A percentile compares a stretch with the other conserved stretches of the same genome.
These are phyloP conservation scores for Drosophila austrosaltans DNA, from an alignment of 2,888 invertebrate genomes.

Conservation along the genomic window DNA sequence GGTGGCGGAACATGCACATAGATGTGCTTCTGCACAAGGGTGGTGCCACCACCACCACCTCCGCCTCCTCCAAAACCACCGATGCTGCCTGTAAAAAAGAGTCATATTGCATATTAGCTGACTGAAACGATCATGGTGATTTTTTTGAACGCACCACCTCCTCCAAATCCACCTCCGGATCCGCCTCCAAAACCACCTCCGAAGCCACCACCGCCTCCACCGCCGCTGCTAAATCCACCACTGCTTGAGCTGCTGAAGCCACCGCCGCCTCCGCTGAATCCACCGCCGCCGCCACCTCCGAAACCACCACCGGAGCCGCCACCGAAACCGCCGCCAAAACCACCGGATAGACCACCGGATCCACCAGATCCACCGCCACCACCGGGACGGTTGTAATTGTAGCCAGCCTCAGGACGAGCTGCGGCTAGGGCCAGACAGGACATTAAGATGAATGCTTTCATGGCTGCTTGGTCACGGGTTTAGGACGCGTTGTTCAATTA, in stretches of 20 bases:
- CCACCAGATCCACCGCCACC: slow-evolving; percentile 66
- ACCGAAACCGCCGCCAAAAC: slow-evolving; percentile 46
- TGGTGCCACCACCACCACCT: slow-evolving; percentile 82
- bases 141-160: slow-evolving; percentile 64
- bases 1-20: slow-evolving; percentile 95
- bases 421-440: slow-evolving; percentile 83
- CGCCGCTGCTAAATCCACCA: slow-evolving; percentile 25
- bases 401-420: slow-evolving; percentile 83
- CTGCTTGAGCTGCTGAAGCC: slow-evolving; percentile 52
- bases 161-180: slow-evolving; percentile 66
- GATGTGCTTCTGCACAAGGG: slow-evolving; percentile 92
- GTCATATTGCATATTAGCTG: slow-evolving; percentile 36
- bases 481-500: slow-evolving; percentile 47
- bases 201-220: slow-evolving; percentile 64
- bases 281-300: slow-evolving; percentile 74
- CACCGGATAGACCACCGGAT: slow-evolving; percentile 53
- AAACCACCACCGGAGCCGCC: slow-evolving; percentile 56
- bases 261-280: slow-evolving; percentile 52
- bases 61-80: slow-evolving; percentile 76
- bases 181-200: slow-evolving; percentile 58
- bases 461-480: slow-evolving; percentile 57
- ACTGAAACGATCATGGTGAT: not conserved
- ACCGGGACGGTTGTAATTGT: slow-evolving; percentile 84
- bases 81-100: slow-evolving; percentile 42
- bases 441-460: slow-evolving; percentile 83